phyloP scores from a whole-genome alignment of 1,140 invertebrate species.

The Drosophila ohnishii region DNA sequence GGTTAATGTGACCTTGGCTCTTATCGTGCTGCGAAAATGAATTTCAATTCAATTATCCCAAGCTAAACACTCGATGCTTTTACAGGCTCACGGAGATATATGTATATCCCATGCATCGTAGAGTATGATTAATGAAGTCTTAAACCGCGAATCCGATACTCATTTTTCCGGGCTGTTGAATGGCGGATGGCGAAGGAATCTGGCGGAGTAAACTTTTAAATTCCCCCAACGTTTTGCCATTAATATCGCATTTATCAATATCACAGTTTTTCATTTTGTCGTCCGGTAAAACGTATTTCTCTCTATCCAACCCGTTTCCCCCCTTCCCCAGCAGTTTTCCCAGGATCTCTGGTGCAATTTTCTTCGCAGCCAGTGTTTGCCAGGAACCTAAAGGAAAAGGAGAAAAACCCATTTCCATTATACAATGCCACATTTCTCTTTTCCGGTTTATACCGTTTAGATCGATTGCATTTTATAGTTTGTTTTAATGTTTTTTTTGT shows the following conservation, averaged over 20 bases:
- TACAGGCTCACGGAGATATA: conserved; percentile 2
- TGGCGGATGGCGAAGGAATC: conserved; percentile 9
- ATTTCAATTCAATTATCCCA: conserved; percentile 41
- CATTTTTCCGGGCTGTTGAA: conserved; percentile 55
- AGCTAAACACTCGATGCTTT: conserved; percentile 5
- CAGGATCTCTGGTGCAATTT: conserved; percentile 44
- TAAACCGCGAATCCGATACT: conserved; percentile 59
- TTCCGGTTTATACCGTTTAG: conserved; percentile 78
- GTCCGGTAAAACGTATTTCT: conserved; percentile 66
- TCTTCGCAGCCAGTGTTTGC: conserved; percentile 39
- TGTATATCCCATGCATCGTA: conserved; percentile 5
- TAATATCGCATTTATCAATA: conserved; percentile 80
- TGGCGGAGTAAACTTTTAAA: conserved; percentile 58
- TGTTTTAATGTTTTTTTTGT: conserved; percentile 72
- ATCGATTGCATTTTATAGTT: conserved; percentile 81
- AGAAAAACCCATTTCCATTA: conserved; percentile 76
- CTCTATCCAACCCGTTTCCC: conserved; percentile 45
- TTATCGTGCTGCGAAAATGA: conserved; percentile 13
- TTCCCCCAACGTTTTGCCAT: conserved; percentile 72
- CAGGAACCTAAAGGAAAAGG: conserved; percentile 37
- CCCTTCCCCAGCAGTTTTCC: not conserved
- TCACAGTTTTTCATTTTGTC: conserved; percentile 78
- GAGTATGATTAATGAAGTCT: conserved; percentile 61
- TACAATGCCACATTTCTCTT: conserved; percentile 75
- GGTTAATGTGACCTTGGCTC: conserved; percentile 45